These are phyloP conservation scores for Diarsia brunnea DNA, from an alignment of 2,888 invertebrate species.

Conservation along the genomic window DNA sequence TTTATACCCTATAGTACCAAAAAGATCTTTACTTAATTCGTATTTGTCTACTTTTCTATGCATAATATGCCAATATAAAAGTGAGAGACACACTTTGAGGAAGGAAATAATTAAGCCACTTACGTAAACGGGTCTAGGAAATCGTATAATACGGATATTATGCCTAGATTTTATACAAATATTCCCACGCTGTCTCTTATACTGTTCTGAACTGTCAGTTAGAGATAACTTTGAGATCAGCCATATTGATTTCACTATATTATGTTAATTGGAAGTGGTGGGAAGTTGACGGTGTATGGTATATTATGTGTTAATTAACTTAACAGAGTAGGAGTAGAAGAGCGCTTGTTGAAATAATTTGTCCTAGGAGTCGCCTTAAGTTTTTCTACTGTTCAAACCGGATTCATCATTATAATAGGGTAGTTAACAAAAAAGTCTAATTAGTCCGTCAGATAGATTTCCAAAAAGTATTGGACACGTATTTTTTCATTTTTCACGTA, in stretches of 20 bases:
- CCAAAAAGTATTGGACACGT: too few relatives aligned
- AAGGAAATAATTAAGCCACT: conserved; percentile 39
- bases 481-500: too few relatives aligned
- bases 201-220: conserved; percentile 7
- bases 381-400: not conserved
- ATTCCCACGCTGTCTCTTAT: conserved; percentile 42
- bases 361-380: not conserved
- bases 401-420: too few relatives aligned
- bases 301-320: not conserved
- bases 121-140: conserved; percentile 26
- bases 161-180: conserved; percentile 24
- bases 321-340: not conserved
- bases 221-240: conserved; percentile 6
- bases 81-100: not conserved
- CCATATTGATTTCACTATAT: conserved; percentile 19
- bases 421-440: too few relatives aligned
- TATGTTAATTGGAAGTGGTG: not conserved
- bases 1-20: too few relatives aligned
- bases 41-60: not conserved
- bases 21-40: not conserved
- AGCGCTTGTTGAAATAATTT: not conserved
- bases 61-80: not conserved
- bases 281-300: conserved; percentile 1
- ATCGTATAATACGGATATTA: conserved; percentile 43
- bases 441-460: too few relatives aligned